phyloP scores from a whole-genome alignment of 2,888 invertebrate genomes.

The Conus canariensis region DNA sequence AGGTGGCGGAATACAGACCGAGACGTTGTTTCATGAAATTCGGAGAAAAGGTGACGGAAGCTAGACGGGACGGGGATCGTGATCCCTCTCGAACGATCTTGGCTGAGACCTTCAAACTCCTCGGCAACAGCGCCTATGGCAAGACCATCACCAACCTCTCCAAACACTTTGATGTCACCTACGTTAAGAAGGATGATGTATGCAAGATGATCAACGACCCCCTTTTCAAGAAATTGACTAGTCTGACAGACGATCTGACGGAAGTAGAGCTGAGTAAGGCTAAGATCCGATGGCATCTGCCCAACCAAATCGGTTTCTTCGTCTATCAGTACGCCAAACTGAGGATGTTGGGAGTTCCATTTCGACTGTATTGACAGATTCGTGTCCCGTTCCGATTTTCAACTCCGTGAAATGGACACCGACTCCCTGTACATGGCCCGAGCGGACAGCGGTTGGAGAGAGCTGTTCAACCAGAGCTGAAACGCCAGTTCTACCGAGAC shows the following conservation, averaged over 20 bases:
- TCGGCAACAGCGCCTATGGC: conserved; percentile 49
- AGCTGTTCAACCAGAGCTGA: conserved; percentile 11
- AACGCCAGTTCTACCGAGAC: conserved; percentile 10
- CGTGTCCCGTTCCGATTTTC: too few species aligned
- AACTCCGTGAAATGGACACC: too few species aligned
- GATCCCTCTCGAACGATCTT: conserved; percentile 45
- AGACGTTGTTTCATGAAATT: conserved; percentile 50
- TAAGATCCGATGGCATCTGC: neutral
- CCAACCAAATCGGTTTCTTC: too few species aligned
- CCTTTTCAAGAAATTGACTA: conserved; percentile 18
- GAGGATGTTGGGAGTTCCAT: too few species aligned
- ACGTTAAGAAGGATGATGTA: conserved; percentile 24
- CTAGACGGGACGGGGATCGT: conserved; percentile 49
- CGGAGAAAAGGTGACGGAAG: conserved; percentile 44
- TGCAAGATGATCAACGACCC: neutral
- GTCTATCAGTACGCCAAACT: too few species aligned
- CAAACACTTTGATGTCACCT: conserved; percentile 47
- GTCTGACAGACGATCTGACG: conserved; percentile 29
- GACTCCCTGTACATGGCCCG: neutral
- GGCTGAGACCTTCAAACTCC: conserved; percentile 37
- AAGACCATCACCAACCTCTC: conserved; percentile 55
- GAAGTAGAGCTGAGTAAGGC: conserved; percentile 36
- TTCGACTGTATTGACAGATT: too few species aligned
- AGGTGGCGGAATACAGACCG: conserved; percentile 49
- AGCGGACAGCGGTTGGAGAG: neutral